Percentiles rank a stretch among this genome's conserved stretches.
Conservation (phyloP, 2,888 invertebrate species). For the Drosophila longiperda region DNA sequence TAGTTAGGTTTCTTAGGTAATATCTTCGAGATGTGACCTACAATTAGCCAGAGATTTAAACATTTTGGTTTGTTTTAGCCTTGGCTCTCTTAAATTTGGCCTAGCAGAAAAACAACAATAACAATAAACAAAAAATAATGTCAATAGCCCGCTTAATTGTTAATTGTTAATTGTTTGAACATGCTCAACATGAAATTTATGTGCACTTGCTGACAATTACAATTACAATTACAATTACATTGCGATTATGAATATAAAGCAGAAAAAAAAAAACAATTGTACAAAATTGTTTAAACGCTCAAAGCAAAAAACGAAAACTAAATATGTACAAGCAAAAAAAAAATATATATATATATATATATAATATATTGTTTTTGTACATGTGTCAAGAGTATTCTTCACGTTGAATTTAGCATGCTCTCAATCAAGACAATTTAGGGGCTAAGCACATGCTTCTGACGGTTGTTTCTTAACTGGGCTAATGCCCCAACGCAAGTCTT, state of each 20-base stretch:
- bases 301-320: slow-evolving; percentile 18
- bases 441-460: slow-evolving; percentile 9
- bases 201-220: slow-evolving; percentile 31
- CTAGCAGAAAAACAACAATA: slow-evolving; percentile 10
- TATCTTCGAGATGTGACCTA: slow-evolving; percentile 27
- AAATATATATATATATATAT: neutral
- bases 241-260: slow-evolving; percentile 28
- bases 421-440: slow-evolving; percentile 6
- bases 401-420: slow-evolving; percentile 34
- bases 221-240: slow-evolving; percentile 29
- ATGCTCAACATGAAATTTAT: slow-evolving; percentile 39
- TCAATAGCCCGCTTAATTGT: slow-evolving; percentile 55
- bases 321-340: slow-evolving; percentile 14
- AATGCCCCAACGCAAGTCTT: slow-evolving; percentile 22
- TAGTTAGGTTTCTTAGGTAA: neutral
- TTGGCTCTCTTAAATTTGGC: slow-evolving; percentile 39
- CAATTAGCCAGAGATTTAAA: slow-evolving; percentile 33
- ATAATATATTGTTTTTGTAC: slow-evolving; percentile 1
- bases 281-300: slow-evolving; percentile 32
- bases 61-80: slow-evolving; percentile 24
- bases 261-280: slow-evolving; percentile 29
- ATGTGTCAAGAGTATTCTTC: neutral
- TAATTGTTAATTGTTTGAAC: slow-evolving; percentile 44
- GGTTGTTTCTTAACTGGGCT: slow-evolving; percentile 33
- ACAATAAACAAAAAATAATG: slow-evolving; percentile 35